phyloP scores from a whole-genome alignment of 2,888 invertebrate species.

The Corythucha ciliata region DNA sequence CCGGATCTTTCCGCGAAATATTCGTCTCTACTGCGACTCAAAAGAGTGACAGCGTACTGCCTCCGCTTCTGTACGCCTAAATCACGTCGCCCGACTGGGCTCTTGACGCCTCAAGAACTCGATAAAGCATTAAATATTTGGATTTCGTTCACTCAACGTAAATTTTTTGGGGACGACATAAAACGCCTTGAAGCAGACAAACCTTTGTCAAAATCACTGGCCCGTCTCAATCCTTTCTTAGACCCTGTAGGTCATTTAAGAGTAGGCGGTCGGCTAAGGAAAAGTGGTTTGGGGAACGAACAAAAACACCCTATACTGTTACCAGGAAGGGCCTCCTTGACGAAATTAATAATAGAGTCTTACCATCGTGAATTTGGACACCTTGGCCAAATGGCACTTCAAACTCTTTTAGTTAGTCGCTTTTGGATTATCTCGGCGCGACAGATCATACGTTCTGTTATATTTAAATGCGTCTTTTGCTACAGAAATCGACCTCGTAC shows the following conservation, averaged over 20 bases:
- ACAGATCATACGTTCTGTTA: conserved; percentile 2
- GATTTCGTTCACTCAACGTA: not conserved
- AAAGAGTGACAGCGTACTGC: no score
- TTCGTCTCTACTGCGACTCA: no score
- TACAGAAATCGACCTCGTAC: conserved; percentile 1
- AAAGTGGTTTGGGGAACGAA: conserved; percentile 2
- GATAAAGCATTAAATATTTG: not conserved
- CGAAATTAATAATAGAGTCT: conserved; percentile 17
- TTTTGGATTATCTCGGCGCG: conserved; percentile 17
- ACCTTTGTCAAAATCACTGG: not conserved
- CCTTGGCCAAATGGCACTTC: conserved; percentile 12
- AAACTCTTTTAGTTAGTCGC: not conserved
- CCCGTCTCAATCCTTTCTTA: conserved; percentile 20
- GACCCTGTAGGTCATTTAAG: conserved; percentile 20
- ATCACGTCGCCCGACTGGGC: not conserved
- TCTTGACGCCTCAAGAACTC: not conserved
- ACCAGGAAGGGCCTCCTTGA: conserved; percentile 7
- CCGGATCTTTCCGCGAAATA: no score
- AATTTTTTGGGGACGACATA: not conserved
- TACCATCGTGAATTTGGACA: conserved; percentile 21
- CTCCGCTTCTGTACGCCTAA: no score
- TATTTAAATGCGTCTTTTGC: conserved; percentile 17
- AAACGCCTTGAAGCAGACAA: not conserved
- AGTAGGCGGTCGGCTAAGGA: conserved; percentile 27
- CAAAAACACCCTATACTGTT: conserved; percentile 21